Evolutionary conservation across 2,797 vertebrate genomes (phyloP).

Genomic region (Melanotaenia maccullochi): DNA sequence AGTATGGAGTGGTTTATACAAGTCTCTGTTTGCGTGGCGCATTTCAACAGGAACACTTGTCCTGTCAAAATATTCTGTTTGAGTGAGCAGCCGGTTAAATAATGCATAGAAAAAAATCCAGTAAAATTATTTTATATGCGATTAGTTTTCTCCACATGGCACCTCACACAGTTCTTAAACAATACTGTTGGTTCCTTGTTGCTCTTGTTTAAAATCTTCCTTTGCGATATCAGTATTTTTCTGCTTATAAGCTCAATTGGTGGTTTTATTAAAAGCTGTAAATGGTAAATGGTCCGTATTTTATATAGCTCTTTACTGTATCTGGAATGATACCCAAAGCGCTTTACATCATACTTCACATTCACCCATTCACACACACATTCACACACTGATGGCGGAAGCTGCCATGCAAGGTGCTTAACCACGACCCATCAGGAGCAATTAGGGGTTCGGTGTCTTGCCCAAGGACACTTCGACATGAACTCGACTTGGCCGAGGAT

Average conservation of each 20-base stretch:
- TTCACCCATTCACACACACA: too few relatives aligned
- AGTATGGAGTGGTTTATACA: background rate
- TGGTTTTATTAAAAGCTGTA: background rate
- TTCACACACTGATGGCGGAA: too few relatives aligned
- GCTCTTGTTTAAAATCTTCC: background rate
- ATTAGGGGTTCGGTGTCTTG: too few relatives aligned
- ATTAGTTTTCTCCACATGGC: slow-evolving; percentile 8
- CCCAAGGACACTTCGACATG: too few relatives aligned
- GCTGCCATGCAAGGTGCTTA: too few relatives aligned
- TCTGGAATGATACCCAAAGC: too few relatives aligned
- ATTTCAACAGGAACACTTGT: slow-evolving; percentile 26
- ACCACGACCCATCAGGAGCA: too few relatives aligned
- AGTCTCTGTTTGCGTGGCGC: slow-evolving; percentile 17
- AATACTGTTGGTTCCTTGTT: background rate
- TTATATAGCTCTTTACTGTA: too few relatives aligned
- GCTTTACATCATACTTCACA: too few relatives aligned
- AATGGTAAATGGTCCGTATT: background rate
- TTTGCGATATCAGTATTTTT: background rate
- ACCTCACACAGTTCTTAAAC: background rate
- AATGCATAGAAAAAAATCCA: slow-evolving; percentile 18
- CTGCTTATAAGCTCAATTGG: background rate
- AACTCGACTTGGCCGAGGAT: too few relatives aligned
- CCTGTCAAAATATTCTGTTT: slow-evolving; percentile 33
- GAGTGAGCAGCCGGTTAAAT: slow-evolving; percentile 29
- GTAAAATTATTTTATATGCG: slow-evolving; percentile 19